phyloP scores from a whole-genome alignment of 1,140 invertebrate genomes.

The Platyscapa corneri region DNA sequence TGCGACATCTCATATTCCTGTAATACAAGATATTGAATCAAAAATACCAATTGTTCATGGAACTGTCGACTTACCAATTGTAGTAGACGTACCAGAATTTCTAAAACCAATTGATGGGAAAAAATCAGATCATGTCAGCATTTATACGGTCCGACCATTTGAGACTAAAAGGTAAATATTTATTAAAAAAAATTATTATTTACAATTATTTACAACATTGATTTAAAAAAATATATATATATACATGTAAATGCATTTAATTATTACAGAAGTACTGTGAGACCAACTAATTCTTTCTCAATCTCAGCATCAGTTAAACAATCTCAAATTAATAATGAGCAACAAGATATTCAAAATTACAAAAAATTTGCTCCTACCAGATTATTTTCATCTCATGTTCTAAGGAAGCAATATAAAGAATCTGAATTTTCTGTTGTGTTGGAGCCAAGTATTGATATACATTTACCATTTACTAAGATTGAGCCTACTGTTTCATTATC shows the following conservation, averaged over 20 bases:
- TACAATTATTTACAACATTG: no score
- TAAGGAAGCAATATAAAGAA: slow-evolving; percentile 58
- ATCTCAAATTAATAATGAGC: slow-evolving; percentile 57
- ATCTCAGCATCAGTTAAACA: slow-evolving; percentile 62
- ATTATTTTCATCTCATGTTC: slow-evolving; percentile 51
- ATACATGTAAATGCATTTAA: background rate
- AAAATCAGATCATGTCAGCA: slow-evolving; percentile 65
- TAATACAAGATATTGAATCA: slow-evolving; percentile 70
- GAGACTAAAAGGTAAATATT: slow-evolving; percentile 66
- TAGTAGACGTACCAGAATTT: slow-evolving; percentile 67
- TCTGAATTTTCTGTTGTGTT: slow-evolving; percentile 63
- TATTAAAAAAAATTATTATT: background rate
- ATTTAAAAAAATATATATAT: no score
- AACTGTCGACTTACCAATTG: slow-evolving; percentile 70
- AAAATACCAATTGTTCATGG: slow-evolving; percentile 72
- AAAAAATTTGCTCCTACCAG: slow-evolving; percentile 49
- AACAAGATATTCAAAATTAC: slow-evolving; percentile 51
- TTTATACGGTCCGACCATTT: slow-evolving; percentile 69
- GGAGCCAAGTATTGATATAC: slow-evolving; percentile 64
- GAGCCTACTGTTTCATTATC: slow-evolving; percentile 64
- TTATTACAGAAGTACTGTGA: slow-evolving; percentile 19
- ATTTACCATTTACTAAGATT: slow-evolving; percentile 56
- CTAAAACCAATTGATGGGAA: slow-evolving; percentile 60
- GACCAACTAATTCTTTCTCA: slow-evolving; percentile 59
- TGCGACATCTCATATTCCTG: slow-evolving; percentile 69